These are phyloP conservation scores for Dendrolimus houi DNA, from an alignment of 2,888 invertebrate genomes.

Conservation along the genomic window DNA sequence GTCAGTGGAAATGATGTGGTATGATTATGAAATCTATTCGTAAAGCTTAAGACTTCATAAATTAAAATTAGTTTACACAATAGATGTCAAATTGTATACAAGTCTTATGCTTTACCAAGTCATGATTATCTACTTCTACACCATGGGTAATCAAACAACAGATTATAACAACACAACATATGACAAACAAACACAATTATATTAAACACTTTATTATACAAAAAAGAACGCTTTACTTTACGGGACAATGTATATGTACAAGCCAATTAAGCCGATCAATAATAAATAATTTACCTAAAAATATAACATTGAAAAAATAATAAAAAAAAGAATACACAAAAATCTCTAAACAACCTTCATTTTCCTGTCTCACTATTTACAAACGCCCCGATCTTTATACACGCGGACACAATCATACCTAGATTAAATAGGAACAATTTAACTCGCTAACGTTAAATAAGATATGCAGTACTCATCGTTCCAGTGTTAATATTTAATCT, in stretches of 20 bases:
- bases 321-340: constrained; percentile 21
- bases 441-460: too few relatives aligned
- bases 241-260: constrained; percentile 45
- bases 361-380: constrained; percentile 35
- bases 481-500: constrained; percentile 47
- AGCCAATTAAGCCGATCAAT: constrained; percentile 41
- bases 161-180: constrained; percentile 12
- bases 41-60: neutral
- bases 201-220: constrained; percentile 35
- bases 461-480: constrained; percentile 9
- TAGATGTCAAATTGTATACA: neutral
- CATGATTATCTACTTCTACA: neutral
- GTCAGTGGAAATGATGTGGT: neutral
- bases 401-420: constrained; percentile 41
- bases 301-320: constrained; percentile 16
- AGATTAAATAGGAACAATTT: constrained; percentile 56
- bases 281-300: constrained; percentile 48
- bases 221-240: constrained; percentile 30
- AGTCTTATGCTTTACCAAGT: neutral
- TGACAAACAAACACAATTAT: constrained; percentile 18
- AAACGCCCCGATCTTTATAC: constrained; percentile 29
- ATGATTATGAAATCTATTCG: neutral
- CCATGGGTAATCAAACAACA: constrained; percentile 15
- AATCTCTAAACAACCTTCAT: constrained; percentile 19
- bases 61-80: too few relatives aligned